Conservation (phyloP, 92 coral and sea anemone genomes). For the Palythoa grandis region DNA sequence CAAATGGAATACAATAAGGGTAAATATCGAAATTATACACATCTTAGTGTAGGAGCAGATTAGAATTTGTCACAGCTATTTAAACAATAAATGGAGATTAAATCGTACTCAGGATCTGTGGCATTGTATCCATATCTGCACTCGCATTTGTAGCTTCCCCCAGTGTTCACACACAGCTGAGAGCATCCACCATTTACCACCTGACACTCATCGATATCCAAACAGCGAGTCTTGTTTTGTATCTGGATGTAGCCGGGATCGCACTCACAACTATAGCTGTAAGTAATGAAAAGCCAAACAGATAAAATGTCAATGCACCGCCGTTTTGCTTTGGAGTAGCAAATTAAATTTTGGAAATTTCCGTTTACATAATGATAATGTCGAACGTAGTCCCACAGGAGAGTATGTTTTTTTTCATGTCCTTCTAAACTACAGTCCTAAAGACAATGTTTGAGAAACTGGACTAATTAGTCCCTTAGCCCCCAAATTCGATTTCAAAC, state of each 20-base stretch:
- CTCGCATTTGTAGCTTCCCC: conserved; percentile 85
- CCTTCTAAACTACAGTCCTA: too few species aligned
- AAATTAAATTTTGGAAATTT: too few species aligned
- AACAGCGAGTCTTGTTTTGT: conserved; percentile 78
- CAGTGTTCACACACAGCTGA: conserved; percentile 89
- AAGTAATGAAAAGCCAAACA: not conserved
- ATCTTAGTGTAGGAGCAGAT: too few species aligned
- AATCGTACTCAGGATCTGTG: conserved; percentile 78
- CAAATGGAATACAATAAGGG: too few species aligned
- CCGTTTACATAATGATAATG: too few species aligned
- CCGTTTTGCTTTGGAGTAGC: too few species aligned
- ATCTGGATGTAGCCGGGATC: conserved; percentile 70
- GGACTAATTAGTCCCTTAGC: too few species aligned
- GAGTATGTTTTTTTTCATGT: too few species aligned
- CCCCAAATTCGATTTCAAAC: too few species aligned
- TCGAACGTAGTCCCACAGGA: too few species aligned
- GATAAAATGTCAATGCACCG: not conserved
- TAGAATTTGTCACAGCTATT: not conserved
- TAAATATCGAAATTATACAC: too few species aligned
- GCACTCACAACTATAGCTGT: conserved; percentile 87
- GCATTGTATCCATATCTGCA: conserved; percentile 87
- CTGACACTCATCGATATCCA: conserved; percentile 89
- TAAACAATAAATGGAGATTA: not conserved
- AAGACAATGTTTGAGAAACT: too few species aligned
- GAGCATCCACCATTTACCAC: conserved; percentile 86